Evolutionary conservation across 2,113 vertebrate species (phyloP), one percentile per base, ranked within the genome.

Genomic region (Hirundichthys speculiger): DNA sequence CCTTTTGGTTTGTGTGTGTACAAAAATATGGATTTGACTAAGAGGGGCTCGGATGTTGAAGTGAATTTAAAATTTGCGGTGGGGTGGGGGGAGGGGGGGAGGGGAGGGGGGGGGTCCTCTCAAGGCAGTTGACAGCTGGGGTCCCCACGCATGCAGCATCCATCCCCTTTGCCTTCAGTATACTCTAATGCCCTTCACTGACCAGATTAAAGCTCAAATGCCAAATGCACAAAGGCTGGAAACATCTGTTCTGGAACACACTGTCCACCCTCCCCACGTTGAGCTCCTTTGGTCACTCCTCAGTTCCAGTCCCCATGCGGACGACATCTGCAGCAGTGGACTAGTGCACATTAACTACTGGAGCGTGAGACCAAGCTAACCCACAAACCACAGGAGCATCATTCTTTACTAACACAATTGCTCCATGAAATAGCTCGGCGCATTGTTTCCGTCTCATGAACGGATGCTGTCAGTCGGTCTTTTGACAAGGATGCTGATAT

Each of bases 131-230:
- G 73, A 88, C 88, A 90, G 88, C 87, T 90, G 83, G 78, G 87
- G 86, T 80, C 71, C 73, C 74, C 70, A 38, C 64, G 60, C 83
- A 77, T 19, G 41, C 72, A 62, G 24, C 64, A 61, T 59, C 72
- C 56, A 73, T 66, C 57, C 79, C 70, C 46, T 52, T 62, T 69
- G 57, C 63, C 68, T 80, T 68, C 79, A 24, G 38, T 83, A 79
- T 86, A 88, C 85, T 86, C 85, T 84, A 89, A 87, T 92, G 85
- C 88, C 90, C 91, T 92, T 92, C 87, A 90, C 74, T 91, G 89
- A 91, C 90, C 90, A 91, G 90, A 90, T 92, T 91, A 92, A 86
- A 79, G 69, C 74, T 84, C 86, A 81, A 82, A 92, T 82, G 90
- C 87, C 88, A 79, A 90, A 79, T 21, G 57, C 79, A 88, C 79